Conservation (phyloP, 1,140 invertebrate genomes). For the Drosophila pachea region DNA sequence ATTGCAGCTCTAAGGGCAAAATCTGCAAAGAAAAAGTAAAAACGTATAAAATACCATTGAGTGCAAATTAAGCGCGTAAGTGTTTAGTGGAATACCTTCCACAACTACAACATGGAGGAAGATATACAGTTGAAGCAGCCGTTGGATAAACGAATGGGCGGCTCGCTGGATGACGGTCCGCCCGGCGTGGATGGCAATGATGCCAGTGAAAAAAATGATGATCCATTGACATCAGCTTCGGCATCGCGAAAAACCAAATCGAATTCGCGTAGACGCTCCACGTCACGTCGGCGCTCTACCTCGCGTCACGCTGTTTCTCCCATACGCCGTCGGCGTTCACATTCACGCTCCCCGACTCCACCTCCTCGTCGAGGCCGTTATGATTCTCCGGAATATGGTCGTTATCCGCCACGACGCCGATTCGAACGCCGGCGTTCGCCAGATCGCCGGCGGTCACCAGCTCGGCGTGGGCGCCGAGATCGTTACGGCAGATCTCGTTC, state of each 20-base stretch:
- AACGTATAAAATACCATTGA: constrained; percentile 31
- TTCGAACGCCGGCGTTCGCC: constrained; percentile 61
- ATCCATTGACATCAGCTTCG: constrained; percentile 31
- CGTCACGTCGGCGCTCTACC: constrained; percentile 52
- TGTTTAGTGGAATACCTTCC: constrained; percentile 35
- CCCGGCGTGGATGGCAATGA: constrained; percentile 71
- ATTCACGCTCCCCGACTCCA: constrained; percentile 50
- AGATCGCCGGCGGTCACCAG: constrained; percentile 58
- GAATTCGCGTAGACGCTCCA: constrained; percentile 55
- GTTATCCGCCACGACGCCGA: constrained; percentile 57
- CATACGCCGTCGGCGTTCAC: constrained; percentile 55
- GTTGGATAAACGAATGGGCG: constrained; percentile 52
- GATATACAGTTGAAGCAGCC: constrained; percentile 52
- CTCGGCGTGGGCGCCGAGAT: constrained; percentile 57
- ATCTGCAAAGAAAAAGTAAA: constrained; percentile 31
- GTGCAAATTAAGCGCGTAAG: constrained; percentile 7
- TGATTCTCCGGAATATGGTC: constrained; percentile 66
- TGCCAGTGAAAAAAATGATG: constrained; percentile 52
- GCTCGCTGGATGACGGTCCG: constrained; percentile 59
- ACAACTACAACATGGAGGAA: constrained; percentile 58
- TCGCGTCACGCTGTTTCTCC: constrained; percentile 50
- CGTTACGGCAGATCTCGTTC: constrained; percentile 57
- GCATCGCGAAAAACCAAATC: constrained; percentile 53
- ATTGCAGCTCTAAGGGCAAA: constrained; percentile 28
- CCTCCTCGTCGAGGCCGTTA: constrained; percentile 57